Evolutionary conservation across 2,888 invertebrate genomes (phyloP).

Genomic region (Andrena haemorrhoa): DNA sequence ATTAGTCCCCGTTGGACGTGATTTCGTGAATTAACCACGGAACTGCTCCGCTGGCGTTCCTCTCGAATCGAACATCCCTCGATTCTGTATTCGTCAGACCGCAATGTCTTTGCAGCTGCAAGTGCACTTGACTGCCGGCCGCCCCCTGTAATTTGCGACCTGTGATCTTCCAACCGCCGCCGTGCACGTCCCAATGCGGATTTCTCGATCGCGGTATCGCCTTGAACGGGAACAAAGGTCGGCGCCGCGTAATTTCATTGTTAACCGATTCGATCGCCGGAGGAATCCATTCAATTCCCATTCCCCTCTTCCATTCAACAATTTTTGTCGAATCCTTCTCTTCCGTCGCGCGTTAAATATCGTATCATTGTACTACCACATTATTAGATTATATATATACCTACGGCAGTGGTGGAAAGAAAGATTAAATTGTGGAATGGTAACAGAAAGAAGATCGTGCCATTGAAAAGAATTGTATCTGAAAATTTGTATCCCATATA

Average conservation of each 20-base stretch:
- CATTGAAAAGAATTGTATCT: too few relatives aligned
- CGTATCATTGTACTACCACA: too few relatives aligned
- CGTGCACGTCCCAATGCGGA: slow-evolving; percentile 16
- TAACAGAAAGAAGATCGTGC: too few relatives aligned
- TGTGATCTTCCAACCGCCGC: slow-evolving; percentile 43
- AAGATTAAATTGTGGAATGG: too few relatives aligned
- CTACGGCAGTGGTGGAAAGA: too few relatives aligned
- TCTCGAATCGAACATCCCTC: slow-evolving; percentile 26
- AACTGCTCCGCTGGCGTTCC: slow-evolving; percentile 30
- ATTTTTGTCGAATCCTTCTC: not conserved
- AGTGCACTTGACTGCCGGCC: slow-evolving; percentile 33
- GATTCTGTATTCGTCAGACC: slow-evolving; percentile 38
- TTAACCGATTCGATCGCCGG: slow-evolving; percentile 5
- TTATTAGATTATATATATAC: too few relatives aligned
- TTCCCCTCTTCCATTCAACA: not conserved
- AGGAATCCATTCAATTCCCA: slow-evolving; percentile 9
- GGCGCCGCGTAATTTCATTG: slow-evolving; percentile 13
- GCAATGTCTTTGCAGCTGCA: slow-evolving; percentile 38
- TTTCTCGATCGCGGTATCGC: slow-evolving; percentile 24
- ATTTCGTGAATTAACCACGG: slow-evolving; percentile 51
- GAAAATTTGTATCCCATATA: too few relatives aligned
- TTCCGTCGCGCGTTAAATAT: too few relatives aligned
- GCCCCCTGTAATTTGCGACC: slow-evolving; percentile 57
- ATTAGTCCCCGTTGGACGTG: slow-evolving; percentile 35
- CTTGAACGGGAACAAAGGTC: slow-evolving; percentile 20